Evolutionary conservation across 2,888 invertebrate species (phyloP), one percentile per base, ranked within the genome.

Genomic region (Pasiphila rectangulata): DNA sequence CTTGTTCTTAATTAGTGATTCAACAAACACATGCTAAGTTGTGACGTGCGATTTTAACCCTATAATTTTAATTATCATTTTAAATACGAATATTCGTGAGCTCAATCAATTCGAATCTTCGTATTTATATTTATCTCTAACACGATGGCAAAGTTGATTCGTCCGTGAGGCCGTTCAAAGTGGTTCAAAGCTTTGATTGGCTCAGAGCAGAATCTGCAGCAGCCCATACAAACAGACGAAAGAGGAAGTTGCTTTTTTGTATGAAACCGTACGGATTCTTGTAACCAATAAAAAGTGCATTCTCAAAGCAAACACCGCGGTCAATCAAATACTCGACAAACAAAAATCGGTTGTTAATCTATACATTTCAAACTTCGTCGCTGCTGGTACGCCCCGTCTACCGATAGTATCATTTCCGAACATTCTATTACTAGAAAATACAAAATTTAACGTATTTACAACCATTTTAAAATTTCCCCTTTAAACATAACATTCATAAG

Each of bases 371-470:
- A 76, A 17, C 46, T n/a, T n/a, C n/a, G n/a, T n/a, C 29, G 16
- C 59, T 72, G 68, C 73, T 67, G 58, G 63, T 72, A 72, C 63
- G 69, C 72, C 68, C 71, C 63, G 54, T 72, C 83, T 83, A 84
- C 78, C 73, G 79, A 77, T 79, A 78, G 70, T 72, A 72, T 77
- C 76, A 55, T 71, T 74, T 76, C 77, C 82, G 63, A 85, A 84
- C 83, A 79, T 81, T 83, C 83, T 86, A 85, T 82, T 78, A 81
- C 87, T 88, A 88, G 82, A 81, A 32, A 87, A 87, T 88, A 88
- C 86, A 88, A 88, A 88, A 87, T 86, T 88, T 88, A 88, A 88
- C 88, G 88, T 88, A 88, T 88, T 85, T 88, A 88, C 88, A 88
- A 85, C 83, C 86, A 79, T 85, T 84, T 83, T 81, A 75, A 64